Percentiles rank a stretch among this genome's conserved stretches.
These are phyloP conservation scores for Micronisus gabar DNA, from an alignment of 2,113 vertebrate genomes.

Conservation along the genomic window DNA sequence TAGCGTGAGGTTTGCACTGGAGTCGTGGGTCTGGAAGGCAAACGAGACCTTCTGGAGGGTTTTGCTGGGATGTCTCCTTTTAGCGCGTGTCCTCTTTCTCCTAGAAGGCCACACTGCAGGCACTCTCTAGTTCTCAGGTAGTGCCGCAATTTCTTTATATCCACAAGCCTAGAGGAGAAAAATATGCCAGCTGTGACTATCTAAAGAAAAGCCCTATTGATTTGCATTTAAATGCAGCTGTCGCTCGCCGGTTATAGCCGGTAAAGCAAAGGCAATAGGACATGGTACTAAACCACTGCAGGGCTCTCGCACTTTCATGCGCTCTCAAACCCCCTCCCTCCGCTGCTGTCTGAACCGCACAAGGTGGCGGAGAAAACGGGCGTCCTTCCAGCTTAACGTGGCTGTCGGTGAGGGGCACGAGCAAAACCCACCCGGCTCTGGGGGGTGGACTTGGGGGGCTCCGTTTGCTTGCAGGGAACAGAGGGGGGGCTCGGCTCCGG, in stretches of 20 bases:
- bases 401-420: rapidly evolving
- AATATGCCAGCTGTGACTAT: background rate
- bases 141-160: background rate
- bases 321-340: background rate
- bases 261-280: background rate
- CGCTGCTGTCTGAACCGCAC: background rate
- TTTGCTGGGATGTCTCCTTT: background rate
- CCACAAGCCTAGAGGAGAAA: background rate
- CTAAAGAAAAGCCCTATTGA: background rate
- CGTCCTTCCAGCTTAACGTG: background rate
- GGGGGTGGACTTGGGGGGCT: background rate
- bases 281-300: background rate
- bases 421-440: background rate
- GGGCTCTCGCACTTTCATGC: background rate
- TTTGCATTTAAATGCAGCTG: slow-evolving; percentile 21
- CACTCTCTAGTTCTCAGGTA: background rate
- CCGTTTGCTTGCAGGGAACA: background rate
- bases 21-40: background rate
- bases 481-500: background rate
- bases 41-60: background rate
- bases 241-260: background rate
- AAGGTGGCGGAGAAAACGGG: background rate
- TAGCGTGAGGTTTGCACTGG: background rate
- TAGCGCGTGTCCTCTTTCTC: background rate
- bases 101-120: background rate